Conservation (phyloP, 2,113 vertebrate genomes). For the Aegotheles bennettii region DNA sequence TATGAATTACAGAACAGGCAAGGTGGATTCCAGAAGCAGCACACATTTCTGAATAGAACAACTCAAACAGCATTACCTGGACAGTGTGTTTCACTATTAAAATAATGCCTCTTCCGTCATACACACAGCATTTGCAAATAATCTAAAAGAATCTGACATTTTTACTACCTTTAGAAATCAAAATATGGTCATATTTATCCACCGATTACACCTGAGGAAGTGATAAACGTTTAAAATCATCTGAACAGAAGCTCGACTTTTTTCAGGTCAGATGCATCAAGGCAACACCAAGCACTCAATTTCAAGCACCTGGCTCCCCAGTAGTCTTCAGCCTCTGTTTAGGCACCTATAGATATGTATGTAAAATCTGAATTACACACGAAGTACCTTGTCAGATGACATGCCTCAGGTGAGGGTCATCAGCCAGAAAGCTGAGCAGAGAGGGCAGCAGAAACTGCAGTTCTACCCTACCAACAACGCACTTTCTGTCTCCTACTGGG, state of each 20-base stretch:
- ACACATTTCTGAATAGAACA: neutral
- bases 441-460: neutral
- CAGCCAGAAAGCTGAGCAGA: neutral
- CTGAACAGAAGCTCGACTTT: neutral
- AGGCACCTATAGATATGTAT: fast-evolving
- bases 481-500: neutral
- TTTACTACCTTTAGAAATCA: neutral
- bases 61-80: neutral
- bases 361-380: neutral
- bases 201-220: fast-evolving
- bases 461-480: fast-evolving
- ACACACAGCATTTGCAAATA: neutral
- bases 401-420: neutral
- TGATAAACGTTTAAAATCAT: neutral
- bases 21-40: neutral
- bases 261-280: neutral
- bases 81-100: neutral
- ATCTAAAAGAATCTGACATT: neutral
- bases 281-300: neutral
- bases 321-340: neutral
- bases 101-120: neutral
- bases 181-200: neutral
- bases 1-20: neutral
- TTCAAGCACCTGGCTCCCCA: neutral
- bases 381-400: neutral